Evolutionary conservation across 2,113 vertebrate species (phyloP).

Genomic region (Numenius arquata): DNA sequence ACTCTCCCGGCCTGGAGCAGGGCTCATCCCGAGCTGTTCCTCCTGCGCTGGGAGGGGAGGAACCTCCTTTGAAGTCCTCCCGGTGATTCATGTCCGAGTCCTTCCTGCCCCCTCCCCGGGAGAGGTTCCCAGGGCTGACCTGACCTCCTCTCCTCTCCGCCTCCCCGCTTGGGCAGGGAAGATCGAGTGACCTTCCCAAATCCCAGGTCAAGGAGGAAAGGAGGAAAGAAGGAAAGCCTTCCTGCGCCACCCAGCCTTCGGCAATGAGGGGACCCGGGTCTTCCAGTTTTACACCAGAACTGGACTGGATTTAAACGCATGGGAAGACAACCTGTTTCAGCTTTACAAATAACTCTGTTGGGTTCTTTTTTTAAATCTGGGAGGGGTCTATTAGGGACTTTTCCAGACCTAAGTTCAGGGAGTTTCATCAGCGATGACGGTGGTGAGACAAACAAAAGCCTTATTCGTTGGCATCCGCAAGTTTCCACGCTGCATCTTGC

Average conservation of each 20-base stretch:
- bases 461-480: not conserved
- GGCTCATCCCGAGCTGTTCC: not conserved
- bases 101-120: constrained; percentile 10
- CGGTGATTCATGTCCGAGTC: not conserved
- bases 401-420: not conserved
- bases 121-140: not conserved
- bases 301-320: rapidly evolving
- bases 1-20: not conserved
- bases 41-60: not conserved
- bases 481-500: not conserved
- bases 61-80: not conserved
- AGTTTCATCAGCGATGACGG: not conserved
- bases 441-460: constrained; percentile 11
- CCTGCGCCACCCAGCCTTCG: not conserved
- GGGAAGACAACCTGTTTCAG: not conserved
- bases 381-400: not conserved
- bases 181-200: not conserved
- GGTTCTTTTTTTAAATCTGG: not conserved
- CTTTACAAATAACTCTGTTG: not conserved
- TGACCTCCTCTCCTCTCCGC: not conserved
- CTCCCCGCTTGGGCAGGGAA: not conserved
- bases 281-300: not conserved
- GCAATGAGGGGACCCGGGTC: not conserved
- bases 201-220: not conserved
- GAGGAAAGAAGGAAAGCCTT: not conserved